Percentiles rank a stretch among this genome's conserved stretches.
Conservation (phyloP, 1,140 invertebrate genomes). For the Pogonus chalceus region DNA sequence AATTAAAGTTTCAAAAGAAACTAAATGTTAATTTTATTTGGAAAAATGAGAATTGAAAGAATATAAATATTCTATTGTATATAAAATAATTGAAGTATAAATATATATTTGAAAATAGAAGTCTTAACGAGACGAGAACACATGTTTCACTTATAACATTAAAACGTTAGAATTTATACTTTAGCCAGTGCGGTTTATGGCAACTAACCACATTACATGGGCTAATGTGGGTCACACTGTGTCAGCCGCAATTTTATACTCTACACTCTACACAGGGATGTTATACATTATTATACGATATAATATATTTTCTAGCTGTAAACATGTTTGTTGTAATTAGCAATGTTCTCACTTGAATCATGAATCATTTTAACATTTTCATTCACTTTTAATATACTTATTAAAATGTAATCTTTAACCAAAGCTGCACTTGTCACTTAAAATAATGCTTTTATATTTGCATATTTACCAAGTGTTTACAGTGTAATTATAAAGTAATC, state of each 20-base stretch:
- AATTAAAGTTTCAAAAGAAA: too few relatives aligned
- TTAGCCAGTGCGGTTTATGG: neutral
- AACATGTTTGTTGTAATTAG: neutral
- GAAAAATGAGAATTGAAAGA: too few relatives aligned
- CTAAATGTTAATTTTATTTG: too few relatives aligned
- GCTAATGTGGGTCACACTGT: neutral
- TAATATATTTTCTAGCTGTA: neutral
- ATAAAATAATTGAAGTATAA: too few relatives aligned
- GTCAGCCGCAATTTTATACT: neutral
- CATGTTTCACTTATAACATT: neutral
- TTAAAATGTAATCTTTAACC: too few relatives aligned
- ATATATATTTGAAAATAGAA: neutral
- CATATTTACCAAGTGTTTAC: too few relatives aligned
- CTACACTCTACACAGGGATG: neutral
- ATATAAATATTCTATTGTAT: neutral
- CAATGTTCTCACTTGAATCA: neutral
- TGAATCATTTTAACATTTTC: too few relatives aligned
- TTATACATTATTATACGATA: neutral
- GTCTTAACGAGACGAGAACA: neutral
- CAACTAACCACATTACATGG: neutral
- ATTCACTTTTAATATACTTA: too few relatives aligned
- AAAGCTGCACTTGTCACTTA: neutral
- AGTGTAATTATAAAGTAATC: too few relatives aligned
- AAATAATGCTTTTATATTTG: too few relatives aligned
- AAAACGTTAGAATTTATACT: conserved; percentile 4